Conservation (phyloP, 2,888 invertebrate genomes). For the Lasioglossum marginatum region DNA sequence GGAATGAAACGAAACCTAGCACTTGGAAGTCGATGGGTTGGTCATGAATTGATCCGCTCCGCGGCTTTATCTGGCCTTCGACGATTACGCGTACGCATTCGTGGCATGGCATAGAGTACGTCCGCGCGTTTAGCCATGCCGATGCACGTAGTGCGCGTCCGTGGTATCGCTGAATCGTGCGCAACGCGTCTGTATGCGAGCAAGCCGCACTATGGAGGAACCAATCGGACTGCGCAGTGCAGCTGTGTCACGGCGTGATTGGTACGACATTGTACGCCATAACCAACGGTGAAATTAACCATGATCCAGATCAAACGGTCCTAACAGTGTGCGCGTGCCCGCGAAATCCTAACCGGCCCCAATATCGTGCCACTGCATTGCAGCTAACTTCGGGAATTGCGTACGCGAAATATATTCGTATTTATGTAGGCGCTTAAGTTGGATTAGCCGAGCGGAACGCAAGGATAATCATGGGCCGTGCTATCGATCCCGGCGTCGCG, state of each 20-base stretch:
- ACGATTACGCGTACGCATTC: conserved; percentile 40
- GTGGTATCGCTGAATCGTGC: conserved; percentile 18
- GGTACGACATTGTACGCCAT: conserved; percentile 70
- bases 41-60: conserved; percentile 63
- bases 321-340: conserved; percentile 60
- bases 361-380: conserved; percentile 56
- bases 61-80: conserved; percentile 60
- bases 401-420: conserved; percentile 55
- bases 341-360: conserved; percentile 48
- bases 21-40: conserved; percentile 68
- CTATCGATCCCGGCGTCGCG: conserved; percentile 26
- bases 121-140: background rate
- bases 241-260: conserved; percentile 62
- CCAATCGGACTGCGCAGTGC: conserved; percentile 65
- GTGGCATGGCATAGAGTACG: background rate
- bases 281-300: conserved; percentile 72
- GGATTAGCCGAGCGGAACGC: conserved; percentile 48
- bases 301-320: conserved; percentile 71
- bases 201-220: conserved; percentile 19
- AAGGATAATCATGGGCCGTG: conserved; percentile 45
- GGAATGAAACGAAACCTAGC: conserved; percentile 66
- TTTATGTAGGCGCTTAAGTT: conserved; percentile 55
- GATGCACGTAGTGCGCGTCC: background rate
- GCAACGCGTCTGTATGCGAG: background rate
- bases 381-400: conserved; percentile 48